These are phyloP conservation scores for Eristalis arbustorum DNA, from an alignment of 2,888 invertebrate species.

Conservation along the genomic window DNA sequence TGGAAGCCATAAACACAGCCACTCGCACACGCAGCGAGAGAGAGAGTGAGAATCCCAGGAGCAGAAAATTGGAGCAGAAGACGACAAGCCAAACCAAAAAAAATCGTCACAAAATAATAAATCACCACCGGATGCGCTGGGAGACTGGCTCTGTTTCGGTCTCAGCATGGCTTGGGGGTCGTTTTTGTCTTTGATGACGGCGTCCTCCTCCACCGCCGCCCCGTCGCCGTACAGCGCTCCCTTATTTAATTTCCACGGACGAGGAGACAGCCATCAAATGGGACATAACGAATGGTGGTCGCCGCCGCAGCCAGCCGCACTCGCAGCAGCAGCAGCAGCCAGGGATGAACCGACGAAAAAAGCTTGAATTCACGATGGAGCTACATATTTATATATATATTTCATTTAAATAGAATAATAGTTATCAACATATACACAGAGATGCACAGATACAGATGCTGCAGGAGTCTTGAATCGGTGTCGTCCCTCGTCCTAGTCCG, in stretches of 20 bases:
- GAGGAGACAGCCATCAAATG: not conserved
- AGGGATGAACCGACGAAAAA: not conserved
- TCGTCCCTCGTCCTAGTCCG: not conserved
- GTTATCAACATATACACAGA: slow-evolving; percentile 58
- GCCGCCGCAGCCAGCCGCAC: no score
- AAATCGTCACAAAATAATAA: slow-evolving; percentile 46
- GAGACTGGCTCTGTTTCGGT: slow-evolving; percentile 30
- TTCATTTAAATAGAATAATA: slow-evolving; percentile 61
- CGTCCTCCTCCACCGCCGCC: not conserved
- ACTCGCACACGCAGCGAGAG: not conserved
- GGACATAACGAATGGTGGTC: not conserved
- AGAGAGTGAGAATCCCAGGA: slow-evolving; percentile 24
- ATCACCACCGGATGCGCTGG: slow-evolving; percentile 66
- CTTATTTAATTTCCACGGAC: slow-evolving; percentile 20
- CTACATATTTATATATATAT: slow-evolving; percentile 26
- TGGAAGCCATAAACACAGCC: slow-evolving; percentile 29
- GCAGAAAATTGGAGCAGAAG: slow-evolving; percentile 64
- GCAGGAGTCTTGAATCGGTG: not conserved
- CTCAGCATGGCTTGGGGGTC: slow-evolving; percentile 39
- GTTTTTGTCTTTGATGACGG: not conserved
- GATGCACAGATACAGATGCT: slow-evolving; percentile 9
- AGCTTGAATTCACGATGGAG: not conserved
- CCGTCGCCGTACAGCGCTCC: not conserved
- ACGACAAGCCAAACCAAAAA: not conserved
- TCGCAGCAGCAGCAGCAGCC: no score